Percentiles rank a stretch among this genome's conserved stretches.
Evolutionary conservation across 2,888 invertebrate genomes (phyloP).

Genomic region (Drosophila emarginata): DNA sequence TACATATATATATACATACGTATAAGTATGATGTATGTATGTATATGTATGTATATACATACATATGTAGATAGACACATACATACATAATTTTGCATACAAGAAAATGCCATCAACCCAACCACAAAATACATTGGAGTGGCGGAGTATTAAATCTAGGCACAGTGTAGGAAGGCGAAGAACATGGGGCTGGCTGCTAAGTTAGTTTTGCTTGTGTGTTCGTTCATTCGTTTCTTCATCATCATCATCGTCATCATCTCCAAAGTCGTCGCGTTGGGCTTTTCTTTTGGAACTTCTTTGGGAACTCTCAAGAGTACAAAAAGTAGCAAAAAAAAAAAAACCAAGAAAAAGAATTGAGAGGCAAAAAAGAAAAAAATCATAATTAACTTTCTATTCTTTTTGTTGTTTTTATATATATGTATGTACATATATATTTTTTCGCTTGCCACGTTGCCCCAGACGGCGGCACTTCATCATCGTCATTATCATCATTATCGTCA

Average conservation of each 20-base stretch:
- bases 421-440: no score
- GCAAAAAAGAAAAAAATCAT: slow-evolving; percentile 50
- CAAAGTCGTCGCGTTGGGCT: slow-evolving; percentile 55
- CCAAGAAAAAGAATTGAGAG: slow-evolving; percentile 19
- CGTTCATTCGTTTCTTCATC: slow-evolving; percentile 32
- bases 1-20: slow-evolving; percentile 12
- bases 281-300: slow-evolving; percentile 51
- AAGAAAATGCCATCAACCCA: slow-evolving; percentile 47
- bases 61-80: no score
- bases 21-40: background rate
- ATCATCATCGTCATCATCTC: slow-evolving; percentile 29
- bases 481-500: slow-evolving; percentile 33
- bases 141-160: no score
- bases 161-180: background rate
- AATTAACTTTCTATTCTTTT: slow-evolving; percentile 76
- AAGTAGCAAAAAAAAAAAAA: slow-evolving; percentile 11
- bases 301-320: slow-evolving; percentile 48
- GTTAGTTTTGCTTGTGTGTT: background rate
- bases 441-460: slow-evolving; percentile 42
- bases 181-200: slow-evolving; percentile 36
- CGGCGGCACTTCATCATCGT: slow-evolving; percentile 36
- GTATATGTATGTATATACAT: slow-evolving; percentile 9
- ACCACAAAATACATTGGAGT: slow-evolving; percentile 42
- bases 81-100: slow-evolving; percentile 44
- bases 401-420: no score